phyloP scores from a whole-genome alignment of 35 echinoderm and acorn worm species.

The Hemicentrotus pulcherrimus region DNA sequence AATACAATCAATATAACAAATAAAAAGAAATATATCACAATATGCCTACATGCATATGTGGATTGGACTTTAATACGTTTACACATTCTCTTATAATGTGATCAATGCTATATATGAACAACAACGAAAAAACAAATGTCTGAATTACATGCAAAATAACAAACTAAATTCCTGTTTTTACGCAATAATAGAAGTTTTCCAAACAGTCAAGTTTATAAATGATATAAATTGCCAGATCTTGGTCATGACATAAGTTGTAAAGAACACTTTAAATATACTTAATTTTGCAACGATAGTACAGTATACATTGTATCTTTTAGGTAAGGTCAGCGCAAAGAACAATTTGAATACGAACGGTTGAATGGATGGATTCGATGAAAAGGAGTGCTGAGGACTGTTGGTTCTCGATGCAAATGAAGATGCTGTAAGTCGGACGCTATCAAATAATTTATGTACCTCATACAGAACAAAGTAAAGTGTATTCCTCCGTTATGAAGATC shows the following conservation, averaged over 20 bases:
- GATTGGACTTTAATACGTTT: neutral
- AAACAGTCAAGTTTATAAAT: neutral
- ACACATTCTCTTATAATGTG: neutral
- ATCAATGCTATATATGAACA: neutral
- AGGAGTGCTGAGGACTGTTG: neutral
- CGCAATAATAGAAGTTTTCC: neutral
- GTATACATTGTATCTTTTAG: neutral
- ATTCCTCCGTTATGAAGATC: too few species aligned
- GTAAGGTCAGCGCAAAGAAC: neutral
- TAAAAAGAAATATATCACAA: neutral
- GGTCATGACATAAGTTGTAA: neutral
- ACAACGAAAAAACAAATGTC: neutral
- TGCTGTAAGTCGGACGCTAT: too few species aligned
- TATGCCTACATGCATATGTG: neutral
- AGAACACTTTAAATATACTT: neutral
- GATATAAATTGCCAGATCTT: neutral
- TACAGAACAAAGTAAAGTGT: too few species aligned
- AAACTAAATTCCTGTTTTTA: neutral
- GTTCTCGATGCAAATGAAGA: too few species aligned
- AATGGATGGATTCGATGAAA: neutral
- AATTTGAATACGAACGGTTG: neutral
- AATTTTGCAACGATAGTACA: neutral
- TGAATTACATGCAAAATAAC: neutral
- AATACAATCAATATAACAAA: neutral
- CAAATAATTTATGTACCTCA: too few species aligned